Evolutionary conservation across 1,140 invertebrate genomes (phyloP).

Genomic region (Adoxophyes honmai): DNA sequence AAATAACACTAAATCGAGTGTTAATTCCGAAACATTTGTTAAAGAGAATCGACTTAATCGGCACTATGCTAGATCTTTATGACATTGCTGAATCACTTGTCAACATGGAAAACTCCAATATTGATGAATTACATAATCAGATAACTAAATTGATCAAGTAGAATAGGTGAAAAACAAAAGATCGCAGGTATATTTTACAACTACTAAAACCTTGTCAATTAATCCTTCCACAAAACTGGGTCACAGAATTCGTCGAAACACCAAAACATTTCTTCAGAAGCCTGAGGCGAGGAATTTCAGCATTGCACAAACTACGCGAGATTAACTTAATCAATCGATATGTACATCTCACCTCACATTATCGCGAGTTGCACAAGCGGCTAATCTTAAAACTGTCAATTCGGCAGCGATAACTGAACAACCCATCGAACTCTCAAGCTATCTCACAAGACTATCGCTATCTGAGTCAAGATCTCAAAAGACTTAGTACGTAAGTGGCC

Average conservation of each 20-base stretch:
- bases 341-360: conserved; percentile 33
- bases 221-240: too few relatives aligned
- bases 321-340: conserved; percentile 35
- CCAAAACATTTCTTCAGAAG: conserved; percentile 23
- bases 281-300: conserved; percentile 33
- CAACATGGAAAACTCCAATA: too few relatives aligned
- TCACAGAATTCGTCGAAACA: conserved; percentile 19
- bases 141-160: too few relatives aligned
- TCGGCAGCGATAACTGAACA: conserved; percentile 36
- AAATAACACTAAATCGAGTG: too few relatives aligned
- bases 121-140: too few relatives aligned
- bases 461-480: conserved; percentile 30
- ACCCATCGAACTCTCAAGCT: conserved; percentile 46
- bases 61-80: too few relatives aligned
- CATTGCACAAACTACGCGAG: conserved; percentile 34
- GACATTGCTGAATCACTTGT: too few relatives aligned
- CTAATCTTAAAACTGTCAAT: conserved; percentile 64
- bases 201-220: too few relatives aligned
- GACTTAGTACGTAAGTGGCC: conserved; percentile 33
- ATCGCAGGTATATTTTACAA: too few relatives aligned
- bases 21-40: too few relatives aligned
- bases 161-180: too few relatives aligned
- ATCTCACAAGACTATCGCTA: conserved; percentile 44
- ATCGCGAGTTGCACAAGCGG: conserved; percentile 57
- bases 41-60: too few relatives aligned